Evolutionary conservation across 1,140 invertebrate genomes (phyloP), one percentile per base, ranked within the genome.

Genomic region (Diorhabda elongata): DNA sequence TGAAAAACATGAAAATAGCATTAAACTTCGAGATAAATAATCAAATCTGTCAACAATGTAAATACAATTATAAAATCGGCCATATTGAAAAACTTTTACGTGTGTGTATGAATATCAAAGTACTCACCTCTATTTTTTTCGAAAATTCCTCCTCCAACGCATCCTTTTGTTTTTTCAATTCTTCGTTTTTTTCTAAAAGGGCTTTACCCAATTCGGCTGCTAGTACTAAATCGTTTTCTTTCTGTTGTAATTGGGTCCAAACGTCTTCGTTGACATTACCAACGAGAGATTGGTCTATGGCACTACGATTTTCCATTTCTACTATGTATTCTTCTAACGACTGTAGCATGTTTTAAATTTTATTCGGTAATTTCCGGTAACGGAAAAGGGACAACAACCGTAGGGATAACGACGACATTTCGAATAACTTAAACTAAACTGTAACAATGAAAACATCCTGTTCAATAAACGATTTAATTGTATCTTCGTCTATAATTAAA

Each of bases 171-270:
- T 90, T 88, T 70, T 90, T 92, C 63, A 98, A 83, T 77, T 98
- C 93, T 78, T 97, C 92, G 80, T 98, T 98, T 78, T 94, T 94
- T 75, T 98, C 95, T 64, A 98, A 84, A 60, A 98, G 83, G 0
- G 95, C 96, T 81, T 98, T 98, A 41, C 96, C 96, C 45, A 98
- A 83, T 81, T 98, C 95, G 1, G 96, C 96, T 1, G 96, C 96
- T 62, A 98, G 83, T 42, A 96, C 88, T 7, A 98, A 86, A 79
- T 98, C 96, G 70, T 92, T 90, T 77, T 98, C 96, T 79, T 97
- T 96, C 82, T 96, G 92, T 73, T 92, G 92, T 41, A 98, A 83
- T 78, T 95, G 89, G 11, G 88, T 88, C 85, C 89, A 90, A 0
- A 96, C 85, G 80, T 95, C 93, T 61, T 87, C 86, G 47, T 85